Conservation (phyloP, 2,113 vertebrate genomes). For the Tauraco erythrolophus region DNA sequence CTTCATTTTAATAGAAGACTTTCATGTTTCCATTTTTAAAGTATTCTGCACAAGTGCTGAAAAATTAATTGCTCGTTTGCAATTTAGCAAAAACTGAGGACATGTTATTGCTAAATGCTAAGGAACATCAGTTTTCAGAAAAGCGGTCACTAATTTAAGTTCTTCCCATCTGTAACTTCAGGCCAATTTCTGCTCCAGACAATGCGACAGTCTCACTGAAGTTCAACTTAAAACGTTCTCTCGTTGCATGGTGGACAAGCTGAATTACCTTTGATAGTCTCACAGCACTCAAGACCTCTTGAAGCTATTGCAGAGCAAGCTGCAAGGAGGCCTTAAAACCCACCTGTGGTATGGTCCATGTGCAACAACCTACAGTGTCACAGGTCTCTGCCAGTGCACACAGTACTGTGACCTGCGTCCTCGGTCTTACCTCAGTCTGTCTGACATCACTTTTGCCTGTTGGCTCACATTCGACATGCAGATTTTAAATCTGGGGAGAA, state of each 20-base stretch:
- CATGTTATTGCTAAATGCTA: slow-evolving; percentile 66
- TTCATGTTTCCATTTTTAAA: slow-evolving; percentile 81
- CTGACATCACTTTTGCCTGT: not conserved
- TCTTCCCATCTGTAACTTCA: slow-evolving; percentile 45
- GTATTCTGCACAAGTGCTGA: slow-evolving; percentile 76
- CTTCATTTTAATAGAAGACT: slow-evolving; percentile 80
- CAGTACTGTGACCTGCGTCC: not conserved
- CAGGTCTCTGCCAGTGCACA: rapidly evolving
- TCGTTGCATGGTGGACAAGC: not conserved
- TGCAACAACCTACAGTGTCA: not conserved
- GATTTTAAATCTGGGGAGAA: not conserved
- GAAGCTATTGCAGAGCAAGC: not conserved
- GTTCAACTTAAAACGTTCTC: not conserved
- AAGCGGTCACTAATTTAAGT: slow-evolving; percentile 43
- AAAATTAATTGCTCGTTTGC: slow-evolving; percentile 80
- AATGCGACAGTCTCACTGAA: not conserved
- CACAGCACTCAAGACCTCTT: not conserved
- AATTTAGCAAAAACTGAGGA: slow-evolving; percentile 74
- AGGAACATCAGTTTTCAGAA: slow-evolving; percentile 65
- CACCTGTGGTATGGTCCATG: not conserved
- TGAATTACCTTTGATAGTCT: not conserved
- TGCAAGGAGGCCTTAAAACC: not conserved
- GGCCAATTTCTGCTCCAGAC: slow-evolving; percentile 25
- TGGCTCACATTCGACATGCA: not conserved
- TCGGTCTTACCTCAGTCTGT: not conserved